These are phyloP conservation scores for Theristus sp. DNA, from an alignment of 2,888 invertebrate species.

Conservation along the genomic window DNA sequence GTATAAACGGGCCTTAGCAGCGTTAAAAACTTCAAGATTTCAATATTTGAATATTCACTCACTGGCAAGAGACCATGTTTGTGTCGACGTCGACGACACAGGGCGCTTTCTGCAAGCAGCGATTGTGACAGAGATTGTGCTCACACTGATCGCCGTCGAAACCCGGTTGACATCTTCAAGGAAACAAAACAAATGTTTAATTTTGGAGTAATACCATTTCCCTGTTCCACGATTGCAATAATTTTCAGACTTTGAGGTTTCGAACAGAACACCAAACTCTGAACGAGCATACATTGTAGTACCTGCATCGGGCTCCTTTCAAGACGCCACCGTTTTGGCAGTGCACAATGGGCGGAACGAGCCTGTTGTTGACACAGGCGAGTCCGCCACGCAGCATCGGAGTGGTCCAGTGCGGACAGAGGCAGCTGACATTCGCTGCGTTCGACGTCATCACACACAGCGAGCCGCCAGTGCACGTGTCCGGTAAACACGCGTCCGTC, in stretches of 20 bases:
- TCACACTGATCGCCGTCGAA: constrained; percentile 50
- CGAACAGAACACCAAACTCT: no score
- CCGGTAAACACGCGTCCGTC: not conserved
- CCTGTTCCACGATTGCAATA: no score
- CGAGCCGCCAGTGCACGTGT: not conserved
- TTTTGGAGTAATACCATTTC: no score
- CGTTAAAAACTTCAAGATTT: no score
- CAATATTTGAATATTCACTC: no score
- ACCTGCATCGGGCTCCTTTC: constrained; percentile 3
- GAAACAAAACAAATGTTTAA: not conserved
- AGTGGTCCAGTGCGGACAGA: not conserved
- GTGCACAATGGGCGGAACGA: not conserved
- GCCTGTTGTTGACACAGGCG: not conserved
- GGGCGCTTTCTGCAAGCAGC: constrained; percentile 40
- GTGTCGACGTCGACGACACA: constrained; percentile 38
- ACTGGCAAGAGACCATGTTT: not conserved
- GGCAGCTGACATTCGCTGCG: not conserved
- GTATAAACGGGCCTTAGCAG: no score
- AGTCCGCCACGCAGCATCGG: not conserved
- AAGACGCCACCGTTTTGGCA: constrained; percentile 6
- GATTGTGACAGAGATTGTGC: constrained; percentile 47
- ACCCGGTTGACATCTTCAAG: constrained; percentile 45
- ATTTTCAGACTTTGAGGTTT: no score
- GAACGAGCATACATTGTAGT: no score
- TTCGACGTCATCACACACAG: not conserved